phyloP scores from a whole-genome alignment of 37 sponge, comb jelly and placozoan species.

The Tethya wilhelma region DNA sequence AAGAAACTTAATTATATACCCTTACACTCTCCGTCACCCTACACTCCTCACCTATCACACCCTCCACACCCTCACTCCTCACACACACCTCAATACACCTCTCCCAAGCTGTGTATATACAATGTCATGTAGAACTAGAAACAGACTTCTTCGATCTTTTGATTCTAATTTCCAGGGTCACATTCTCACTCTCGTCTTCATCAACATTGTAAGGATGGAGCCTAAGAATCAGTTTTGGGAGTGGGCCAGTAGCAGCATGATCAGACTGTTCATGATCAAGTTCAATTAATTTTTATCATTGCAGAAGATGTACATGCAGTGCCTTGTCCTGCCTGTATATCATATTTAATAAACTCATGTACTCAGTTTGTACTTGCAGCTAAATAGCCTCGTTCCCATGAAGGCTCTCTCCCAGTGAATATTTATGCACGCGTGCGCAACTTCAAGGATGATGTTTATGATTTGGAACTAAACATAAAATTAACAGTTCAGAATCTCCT shows the following conservation, averaged over 20 bases:
- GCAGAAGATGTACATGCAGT: background rate
- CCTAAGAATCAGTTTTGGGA: background rate
- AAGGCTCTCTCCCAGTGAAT: no score
- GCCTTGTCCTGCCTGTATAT: background rate
- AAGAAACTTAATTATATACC: no score
- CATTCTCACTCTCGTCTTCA: background rate
- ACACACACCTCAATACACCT: background rate
- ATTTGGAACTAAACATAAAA: no score
- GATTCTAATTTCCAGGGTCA: background rate
- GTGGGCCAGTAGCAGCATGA: no score
- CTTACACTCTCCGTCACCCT: background rate
- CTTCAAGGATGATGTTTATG: no score
- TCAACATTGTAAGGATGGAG: slow-evolving; percentile 6
- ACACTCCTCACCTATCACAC: background rate
- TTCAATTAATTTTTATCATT: background rate
- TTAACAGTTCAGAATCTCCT: no score
- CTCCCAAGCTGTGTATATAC: background rate
- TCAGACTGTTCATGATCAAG: no score
- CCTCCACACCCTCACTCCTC: background rate
- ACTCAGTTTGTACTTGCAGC: no score
- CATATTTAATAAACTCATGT: no score
- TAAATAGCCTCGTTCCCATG: no score
- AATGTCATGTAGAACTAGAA: no score
- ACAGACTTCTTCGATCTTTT: background rate
- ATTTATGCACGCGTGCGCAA: no score